Evolutionary conservation across 37 sponge, comb jelly and placozoan species (phyloP).

Genomic region (Chondrosia reniformis): DNA sequence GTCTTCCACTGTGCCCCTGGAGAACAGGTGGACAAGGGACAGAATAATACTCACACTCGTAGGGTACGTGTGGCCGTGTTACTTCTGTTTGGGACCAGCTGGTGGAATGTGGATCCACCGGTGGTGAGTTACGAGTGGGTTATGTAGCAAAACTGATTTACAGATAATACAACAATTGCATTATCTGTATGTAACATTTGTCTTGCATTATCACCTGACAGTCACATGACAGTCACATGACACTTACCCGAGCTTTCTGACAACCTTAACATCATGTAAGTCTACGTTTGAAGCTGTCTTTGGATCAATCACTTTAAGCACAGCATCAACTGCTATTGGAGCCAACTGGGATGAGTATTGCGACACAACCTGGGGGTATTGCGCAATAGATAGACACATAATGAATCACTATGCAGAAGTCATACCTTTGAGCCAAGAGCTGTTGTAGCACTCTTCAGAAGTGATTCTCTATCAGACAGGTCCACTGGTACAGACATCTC

Average conservation of each 20-base stretch:
- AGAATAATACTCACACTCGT: too few species aligned
- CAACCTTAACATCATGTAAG: slow-evolving; percentile 90
- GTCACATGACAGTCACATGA: too few species aligned
- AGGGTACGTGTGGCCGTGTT: neutral
- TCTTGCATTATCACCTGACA: neutral
- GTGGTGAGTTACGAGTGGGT: slow-evolving; percentile 15
- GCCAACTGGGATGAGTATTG: slow-evolving; percentile 91
- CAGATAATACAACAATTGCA: neutral
- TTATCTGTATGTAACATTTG: neutral
- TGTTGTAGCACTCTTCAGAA: slow-evolving; percentile 96
- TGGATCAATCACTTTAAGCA: slow-evolving; percentile 90
- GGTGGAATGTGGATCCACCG: neutral
- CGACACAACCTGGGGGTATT: slow-evolving; percentile 88
- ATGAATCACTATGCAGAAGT: too few species aligned
- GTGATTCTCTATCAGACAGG: slow-evolving; percentile 79
- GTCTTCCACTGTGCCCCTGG: slow-evolving; percentile 98
- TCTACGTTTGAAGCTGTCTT: slow-evolving; percentile 92
- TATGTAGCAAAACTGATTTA: neutral
- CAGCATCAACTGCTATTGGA: slow-evolving; percentile 95
- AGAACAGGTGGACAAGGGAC: neutral
- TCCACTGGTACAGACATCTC: slow-evolving; percentile 81
- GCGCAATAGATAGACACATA: too few species aligned
- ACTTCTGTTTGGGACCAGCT: slow-evolving; percentile 4
- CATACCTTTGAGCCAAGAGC: slow-evolving; percentile 93
- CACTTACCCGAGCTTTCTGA: slow-evolving; percentile 77